These are phyloP conservation scores for Gallinago undulata DNA, from an alignment of 2,113 vertebrate genomes.

Conservation along the genomic window DNA sequence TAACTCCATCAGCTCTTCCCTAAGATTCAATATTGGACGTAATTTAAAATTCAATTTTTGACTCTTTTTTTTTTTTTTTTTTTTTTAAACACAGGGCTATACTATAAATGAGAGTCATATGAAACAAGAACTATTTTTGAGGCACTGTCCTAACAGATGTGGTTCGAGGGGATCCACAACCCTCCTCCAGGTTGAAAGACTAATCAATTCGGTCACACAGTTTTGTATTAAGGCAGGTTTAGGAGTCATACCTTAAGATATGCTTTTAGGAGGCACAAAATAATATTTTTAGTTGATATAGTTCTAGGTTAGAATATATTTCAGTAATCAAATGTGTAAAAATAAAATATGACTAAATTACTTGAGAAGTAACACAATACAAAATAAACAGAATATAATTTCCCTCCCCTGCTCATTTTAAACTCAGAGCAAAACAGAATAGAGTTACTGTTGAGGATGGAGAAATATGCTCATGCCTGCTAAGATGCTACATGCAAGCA, in stretches of 20 bases:
- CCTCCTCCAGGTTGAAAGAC: background rate
- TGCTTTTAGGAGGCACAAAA: background rate
- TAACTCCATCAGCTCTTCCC: background rate
- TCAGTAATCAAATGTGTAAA: background rate
- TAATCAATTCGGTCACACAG: background rate
- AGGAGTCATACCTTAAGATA: background rate
- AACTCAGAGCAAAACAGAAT: background rate
- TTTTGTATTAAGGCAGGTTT: background rate
- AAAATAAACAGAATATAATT: background rate
- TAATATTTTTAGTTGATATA: background rate
- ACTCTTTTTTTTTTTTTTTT: background rate
- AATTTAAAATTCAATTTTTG: background rate
- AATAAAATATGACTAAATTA: background rate
- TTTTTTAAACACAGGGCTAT: background rate
- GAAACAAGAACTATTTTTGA: background rate
- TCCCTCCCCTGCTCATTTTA: background rate
- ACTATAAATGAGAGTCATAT: background rate
- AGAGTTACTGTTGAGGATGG: constrained; percentile 11
- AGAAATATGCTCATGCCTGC: constrained; percentile 12
- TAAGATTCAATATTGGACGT: background rate
- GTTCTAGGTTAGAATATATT: background rate
- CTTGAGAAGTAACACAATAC: background rate
- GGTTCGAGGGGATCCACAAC: background rate
- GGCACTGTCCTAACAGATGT: background rate
- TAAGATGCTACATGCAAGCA: constrained; percentile 22